These are phyloP conservation scores for Macrosiphum euphorbiae DNA, from an alignment of 2,888 invertebrate species.

Conservation along the genomic window DNA sequence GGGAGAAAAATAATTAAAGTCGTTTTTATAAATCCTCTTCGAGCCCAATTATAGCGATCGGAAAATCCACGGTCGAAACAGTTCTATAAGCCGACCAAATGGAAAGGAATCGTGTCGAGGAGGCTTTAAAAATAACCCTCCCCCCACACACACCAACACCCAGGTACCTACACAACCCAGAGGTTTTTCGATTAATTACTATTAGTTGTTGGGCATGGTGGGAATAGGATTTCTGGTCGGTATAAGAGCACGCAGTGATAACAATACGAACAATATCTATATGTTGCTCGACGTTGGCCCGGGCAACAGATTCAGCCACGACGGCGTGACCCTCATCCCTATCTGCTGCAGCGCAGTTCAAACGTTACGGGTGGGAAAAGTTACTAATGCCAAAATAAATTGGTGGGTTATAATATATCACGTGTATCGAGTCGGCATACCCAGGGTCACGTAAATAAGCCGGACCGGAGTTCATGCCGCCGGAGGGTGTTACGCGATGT, in stretches of 20 bases:
- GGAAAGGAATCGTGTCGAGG: background rate
- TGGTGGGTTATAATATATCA: background rate
- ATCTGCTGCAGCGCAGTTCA: background rate
- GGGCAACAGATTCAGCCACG: background rate
- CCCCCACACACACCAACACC: background rate
- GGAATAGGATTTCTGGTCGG: constrained; percentile 35
- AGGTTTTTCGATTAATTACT: constrained; percentile 48
- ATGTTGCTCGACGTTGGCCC: background rate
- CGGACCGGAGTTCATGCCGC: background rate
- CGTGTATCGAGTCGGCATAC: background rate
- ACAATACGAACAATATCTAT: background rate
- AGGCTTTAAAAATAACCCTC: background rate
- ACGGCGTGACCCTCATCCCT: background rate
- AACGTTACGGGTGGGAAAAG: constrained; percentile 21
- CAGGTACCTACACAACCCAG: background rate
- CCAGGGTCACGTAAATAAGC: constrained; percentile 47
- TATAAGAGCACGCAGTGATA: background rate
- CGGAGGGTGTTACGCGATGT: background rate
- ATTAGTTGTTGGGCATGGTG: background rate
- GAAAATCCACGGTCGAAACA: background rate
- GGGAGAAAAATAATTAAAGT: background rate
- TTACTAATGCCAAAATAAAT: constrained; percentile 51
- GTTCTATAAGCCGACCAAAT: background rate
- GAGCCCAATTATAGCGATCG: background rate
- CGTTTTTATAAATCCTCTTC: background rate